Percentiles rank a stretch among this genome's conserved stretches.
These are phyloP conservation scores for Esox lucius DNA, from an alignment of 2,797 vertebrate species.

Conservation along the genomic window DNA sequence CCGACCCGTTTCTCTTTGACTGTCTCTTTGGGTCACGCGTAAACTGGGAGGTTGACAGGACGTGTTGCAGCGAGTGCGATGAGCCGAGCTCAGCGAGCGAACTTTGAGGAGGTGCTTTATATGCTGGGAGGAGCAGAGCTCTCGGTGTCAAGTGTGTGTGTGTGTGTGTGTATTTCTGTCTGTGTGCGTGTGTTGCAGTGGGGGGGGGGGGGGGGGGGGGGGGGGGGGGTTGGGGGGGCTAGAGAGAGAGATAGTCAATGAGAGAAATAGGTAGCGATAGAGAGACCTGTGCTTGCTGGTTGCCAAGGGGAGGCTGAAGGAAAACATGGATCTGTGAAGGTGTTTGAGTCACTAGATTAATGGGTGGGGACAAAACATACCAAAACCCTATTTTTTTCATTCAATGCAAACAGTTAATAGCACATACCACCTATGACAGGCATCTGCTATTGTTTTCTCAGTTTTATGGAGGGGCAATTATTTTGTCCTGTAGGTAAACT, in stretches of 20 bases:
- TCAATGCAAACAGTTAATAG: constrained; percentile 1
- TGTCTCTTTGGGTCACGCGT: constrained; percentile 4
- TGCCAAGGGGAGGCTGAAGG: constrained; percentile 16
- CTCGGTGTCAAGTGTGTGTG: background rate
- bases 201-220: background rate
- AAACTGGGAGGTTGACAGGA: constrained; percentile 26
- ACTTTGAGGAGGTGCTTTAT: constrained; percentile 67
- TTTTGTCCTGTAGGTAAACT: constrained; percentile 31
- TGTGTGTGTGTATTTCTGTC: background rate
- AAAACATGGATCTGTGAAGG: constrained; percentile 14
- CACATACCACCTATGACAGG: background rate
- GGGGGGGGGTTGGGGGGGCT: background rate
- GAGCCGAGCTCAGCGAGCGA: constrained; percentile 42
- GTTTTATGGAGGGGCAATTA: constrained; percentile 13
- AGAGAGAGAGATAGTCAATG: constrained; percentile 12
- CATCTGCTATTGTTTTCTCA: background rate
- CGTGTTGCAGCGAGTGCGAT: constrained; percentile 51
- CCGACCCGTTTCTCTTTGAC: background rate
- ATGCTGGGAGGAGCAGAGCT: constrained; percentile 70
- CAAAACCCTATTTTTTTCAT: too few relatives aligned
- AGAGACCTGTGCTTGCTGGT: constrained; percentile 9
- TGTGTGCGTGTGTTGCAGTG: background rate
- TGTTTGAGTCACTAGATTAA: too few relatives aligned
- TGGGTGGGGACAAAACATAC: background rate
- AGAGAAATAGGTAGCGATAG: background rate